These are phyloP conservation scores for Holothuria leucospilota DNA, from an alignment of 53 echinoderm and acorn worm genomes.

Conservation along the genomic window DNA sequence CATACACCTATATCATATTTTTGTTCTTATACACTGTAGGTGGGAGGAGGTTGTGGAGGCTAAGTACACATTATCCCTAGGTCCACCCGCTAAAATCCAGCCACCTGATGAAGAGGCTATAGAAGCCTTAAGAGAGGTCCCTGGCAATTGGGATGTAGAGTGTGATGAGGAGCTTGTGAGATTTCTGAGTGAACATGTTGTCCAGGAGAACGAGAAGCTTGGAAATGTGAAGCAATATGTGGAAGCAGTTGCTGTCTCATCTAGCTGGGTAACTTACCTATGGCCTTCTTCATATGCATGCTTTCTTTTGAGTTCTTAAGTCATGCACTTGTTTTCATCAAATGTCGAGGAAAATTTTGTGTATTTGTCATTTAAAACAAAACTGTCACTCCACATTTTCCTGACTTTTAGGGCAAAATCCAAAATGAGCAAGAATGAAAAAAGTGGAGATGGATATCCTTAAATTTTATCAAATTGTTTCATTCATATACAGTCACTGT, in stretches of 20 bases:
- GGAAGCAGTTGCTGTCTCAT: constrained; percentile 91
- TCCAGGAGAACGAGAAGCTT: constrained; percentile 80
- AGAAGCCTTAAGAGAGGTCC: constrained; percentile 53
- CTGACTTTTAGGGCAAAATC: too few relatives aligned
- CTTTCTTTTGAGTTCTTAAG: too few relatives aligned
- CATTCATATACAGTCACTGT: too few relatives aligned
- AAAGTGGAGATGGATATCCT: too few relatives aligned
- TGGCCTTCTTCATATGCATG: too few relatives aligned
- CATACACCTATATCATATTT: not conserved
- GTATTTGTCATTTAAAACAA: too few relatives aligned
- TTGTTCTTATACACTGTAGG: constrained; percentile 42
- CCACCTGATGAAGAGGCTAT: constrained; percentile 73
- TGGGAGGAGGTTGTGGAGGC: constrained; percentile 92
- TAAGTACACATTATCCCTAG: constrained; percentile 70
- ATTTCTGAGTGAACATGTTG: constrained; percentile 90
- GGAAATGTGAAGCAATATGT: constrained; percentile 96
- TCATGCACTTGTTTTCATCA: too few relatives aligned
- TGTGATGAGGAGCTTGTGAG: constrained; percentile 93
- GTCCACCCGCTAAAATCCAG: constrained; percentile 52
- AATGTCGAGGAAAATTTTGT: too few relatives aligned
- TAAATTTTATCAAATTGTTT: too few relatives aligned
- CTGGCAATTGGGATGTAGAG: constrained; percentile 85
- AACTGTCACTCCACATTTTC: too few relatives aligned
- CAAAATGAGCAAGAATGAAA: too few relatives aligned
- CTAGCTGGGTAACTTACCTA: constrained; percentile 71